Percentiles rank a stretch among this genome's conserved stretches.
Conservation (phyloP, 2,888 invertebrate species). For the Drosophila putrida region DNA sequence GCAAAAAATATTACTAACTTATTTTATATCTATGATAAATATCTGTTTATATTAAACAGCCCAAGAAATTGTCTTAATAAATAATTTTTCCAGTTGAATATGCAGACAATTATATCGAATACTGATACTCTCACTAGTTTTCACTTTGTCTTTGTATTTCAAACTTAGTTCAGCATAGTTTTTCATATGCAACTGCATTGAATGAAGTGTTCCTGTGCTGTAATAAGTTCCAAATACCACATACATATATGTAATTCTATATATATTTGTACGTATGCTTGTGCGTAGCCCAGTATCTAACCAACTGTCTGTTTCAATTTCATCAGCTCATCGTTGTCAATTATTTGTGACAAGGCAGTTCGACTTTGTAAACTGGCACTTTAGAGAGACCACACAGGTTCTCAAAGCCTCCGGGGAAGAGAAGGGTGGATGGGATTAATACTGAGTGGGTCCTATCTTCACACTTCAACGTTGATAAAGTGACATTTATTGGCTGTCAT, state of each 20-base stretch:
- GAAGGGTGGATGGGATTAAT: conserved; percentile 30
- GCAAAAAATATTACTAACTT: too few relatives aligned
- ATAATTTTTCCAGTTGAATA: background rate
- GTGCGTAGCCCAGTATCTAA: conserved; percentile 12
- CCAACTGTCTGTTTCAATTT: conserved; percentile 60
- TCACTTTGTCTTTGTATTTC: background rate
- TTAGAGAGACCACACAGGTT: conserved; percentile 45
- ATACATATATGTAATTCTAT: background rate
- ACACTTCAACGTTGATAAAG: conserved; percentile 66
- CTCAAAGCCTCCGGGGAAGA: conserved; percentile 3
- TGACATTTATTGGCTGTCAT: conserved; percentile 77
- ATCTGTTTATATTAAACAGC: too few relatives aligned
- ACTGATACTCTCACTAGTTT: background rate
- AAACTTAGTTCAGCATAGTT: background rate
- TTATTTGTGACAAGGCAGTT: conserved; percentile 70
- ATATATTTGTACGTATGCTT: background rate
- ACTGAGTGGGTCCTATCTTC: conserved; percentile 46
- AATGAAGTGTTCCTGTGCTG: background rate
- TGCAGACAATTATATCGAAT: background rate
- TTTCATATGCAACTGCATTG: background rate
- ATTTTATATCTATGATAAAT: too few relatives aligned
- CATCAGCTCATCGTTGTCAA: conserved; percentile 71
- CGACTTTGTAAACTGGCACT: conserved; percentile 74
- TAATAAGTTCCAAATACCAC: conserved; percentile 8
- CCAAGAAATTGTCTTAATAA: background rate